Percentiles rank a stretch among this genome's conserved stretches.
phyloP scores from a whole-genome alignment of 2,888 invertebrate genomes.

The Lycophotia porphyrea region DNA sequence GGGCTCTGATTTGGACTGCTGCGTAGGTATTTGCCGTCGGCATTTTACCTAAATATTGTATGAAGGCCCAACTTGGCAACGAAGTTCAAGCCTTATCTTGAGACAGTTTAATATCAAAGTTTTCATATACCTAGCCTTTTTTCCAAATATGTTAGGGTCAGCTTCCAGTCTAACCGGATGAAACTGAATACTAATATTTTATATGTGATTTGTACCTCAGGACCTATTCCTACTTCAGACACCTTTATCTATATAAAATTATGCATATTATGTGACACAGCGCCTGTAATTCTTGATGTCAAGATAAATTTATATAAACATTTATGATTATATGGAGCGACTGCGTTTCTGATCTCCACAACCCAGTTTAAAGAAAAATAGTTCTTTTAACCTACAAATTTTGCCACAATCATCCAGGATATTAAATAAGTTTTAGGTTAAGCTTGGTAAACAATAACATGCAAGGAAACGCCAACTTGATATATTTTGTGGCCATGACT shows the following conservation, averaged over 20 bases:
- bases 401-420: background rate
- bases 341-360: background rate
- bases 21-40: background rate
- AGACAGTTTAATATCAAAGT: background rate
- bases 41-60: background rate
- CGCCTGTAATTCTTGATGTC: background rate
- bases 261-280: background rate
- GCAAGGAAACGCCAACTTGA: conserved; percentile 25
- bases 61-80: background rate
- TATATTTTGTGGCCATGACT: conserved; percentile 36
- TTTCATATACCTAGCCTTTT: background rate
- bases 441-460: conserved; percentile 25
- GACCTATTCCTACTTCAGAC: background rate
- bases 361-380: background rate
- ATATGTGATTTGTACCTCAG: background rate
- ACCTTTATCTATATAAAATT: background rate
- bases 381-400: background rate
- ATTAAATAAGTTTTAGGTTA: background rate
- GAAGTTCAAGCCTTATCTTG: background rate
- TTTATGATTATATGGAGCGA: background rate
- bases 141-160: background rate
- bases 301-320: too few species aligned
- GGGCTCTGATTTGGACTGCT: background rate
- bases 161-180: background rate
- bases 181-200: background rate